Conservation (phyloP, 2,113 vertebrate genomes). For the Eclectus roratus region DNA sequence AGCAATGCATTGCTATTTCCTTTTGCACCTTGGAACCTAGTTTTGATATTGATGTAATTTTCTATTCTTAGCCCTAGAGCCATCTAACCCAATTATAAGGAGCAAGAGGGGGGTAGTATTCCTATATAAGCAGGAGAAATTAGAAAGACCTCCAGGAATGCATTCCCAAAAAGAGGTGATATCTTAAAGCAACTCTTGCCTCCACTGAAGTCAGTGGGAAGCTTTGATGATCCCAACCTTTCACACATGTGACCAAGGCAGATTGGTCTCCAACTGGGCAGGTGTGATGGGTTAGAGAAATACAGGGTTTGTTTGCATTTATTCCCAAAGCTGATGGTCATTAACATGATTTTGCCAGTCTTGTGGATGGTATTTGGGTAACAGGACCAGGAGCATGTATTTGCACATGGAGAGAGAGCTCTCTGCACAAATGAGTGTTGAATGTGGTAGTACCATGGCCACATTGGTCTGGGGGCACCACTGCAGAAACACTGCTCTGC, state of each 20-base stretch:
- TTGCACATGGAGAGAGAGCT: neutral
- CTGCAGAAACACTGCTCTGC: neutral
- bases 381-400: neutral
- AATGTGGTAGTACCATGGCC: rapidly evolving
- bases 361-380: neutral
- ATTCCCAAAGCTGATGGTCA: neutral
- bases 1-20: neutral
- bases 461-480: rapidly evolving
- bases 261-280: rapidly evolving
- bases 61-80: neutral
- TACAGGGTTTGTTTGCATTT: neutral
- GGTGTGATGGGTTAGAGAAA: neutral
- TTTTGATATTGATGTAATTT: neutral
- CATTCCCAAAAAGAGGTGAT: neutral
- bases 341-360: neutral
- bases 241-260: neutral
- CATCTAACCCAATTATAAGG: neutral
- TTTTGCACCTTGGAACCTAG: neutral
- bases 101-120: rapidly evolving
- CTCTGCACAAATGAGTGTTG: neutral
- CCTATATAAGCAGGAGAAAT: neutral
- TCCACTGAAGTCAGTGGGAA: neutral
- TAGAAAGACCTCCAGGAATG: neutral
- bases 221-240: neutral
- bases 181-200: neutral